Conservation (phyloP, 2,113 vertebrate genomes). For the Trichomycterus rosablanca region DNA sequence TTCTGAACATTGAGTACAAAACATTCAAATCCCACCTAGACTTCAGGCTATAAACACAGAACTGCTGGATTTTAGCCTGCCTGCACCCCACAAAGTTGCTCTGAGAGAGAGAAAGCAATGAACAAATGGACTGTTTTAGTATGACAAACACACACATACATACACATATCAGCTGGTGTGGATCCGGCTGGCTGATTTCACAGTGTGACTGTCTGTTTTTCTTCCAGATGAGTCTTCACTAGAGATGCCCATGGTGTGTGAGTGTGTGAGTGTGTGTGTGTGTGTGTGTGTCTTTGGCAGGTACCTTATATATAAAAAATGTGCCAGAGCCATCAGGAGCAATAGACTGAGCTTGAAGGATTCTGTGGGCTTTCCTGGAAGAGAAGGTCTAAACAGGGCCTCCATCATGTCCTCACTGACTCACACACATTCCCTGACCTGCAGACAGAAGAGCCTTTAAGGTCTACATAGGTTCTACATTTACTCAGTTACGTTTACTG, state of each 20-base stretch:
- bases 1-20: too few relatives aligned
- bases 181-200: slow-evolving; percentile 36
- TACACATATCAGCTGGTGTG: slow-evolving; percentile 40
- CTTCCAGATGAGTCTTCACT: slow-evolving; percentile 44
- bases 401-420: slow-evolving; percentile 12
- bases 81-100: slow-evolving; percentile 1
- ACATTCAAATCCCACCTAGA: too few relatives aligned
- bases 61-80: background rate
- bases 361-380: slow-evolving; percentile 22
- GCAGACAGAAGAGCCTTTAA: slow-evolving; percentile 9
- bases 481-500: too few relatives aligned
- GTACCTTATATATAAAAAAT: slow-evolving; percentile 29
- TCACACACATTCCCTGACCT: slow-evolving; percentile 11
- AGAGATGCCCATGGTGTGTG: slow-evolving; percentile 31
- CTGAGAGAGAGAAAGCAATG: slow-evolving; percentile 12
- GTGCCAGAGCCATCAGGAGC: slow-evolving; percentile 27
- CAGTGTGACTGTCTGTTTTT: slow-evolving; percentile 43
- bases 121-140: slow-evolving; percentile 20
- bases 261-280: slow-evolving; percentile 9
- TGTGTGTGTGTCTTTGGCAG: slow-evolving; percentile 22
- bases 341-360: slow-evolving; percentile 14
- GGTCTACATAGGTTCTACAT: too few relatives aligned
- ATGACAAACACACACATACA: slow-evolving; percentile 13
- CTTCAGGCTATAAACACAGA: background rate
- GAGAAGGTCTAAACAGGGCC: slow-evolving; percentile 22